phyloP scores from a whole-genome alignment of 2,888 invertebrate species.

The Diadegma fenestrale region DNA sequence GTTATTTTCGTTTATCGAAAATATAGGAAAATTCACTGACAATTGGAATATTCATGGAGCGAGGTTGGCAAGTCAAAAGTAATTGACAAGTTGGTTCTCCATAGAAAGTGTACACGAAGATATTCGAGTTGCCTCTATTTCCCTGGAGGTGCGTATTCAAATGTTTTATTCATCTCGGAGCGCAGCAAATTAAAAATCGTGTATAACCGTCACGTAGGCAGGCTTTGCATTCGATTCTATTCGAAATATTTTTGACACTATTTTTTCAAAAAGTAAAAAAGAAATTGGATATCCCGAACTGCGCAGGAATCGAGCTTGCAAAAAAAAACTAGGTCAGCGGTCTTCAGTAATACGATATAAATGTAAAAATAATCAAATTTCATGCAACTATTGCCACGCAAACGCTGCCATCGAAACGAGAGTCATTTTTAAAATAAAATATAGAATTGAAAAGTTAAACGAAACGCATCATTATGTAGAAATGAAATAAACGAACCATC shows the following conservation, averaged over 20 bases:
- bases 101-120: conserved; percentile 22
- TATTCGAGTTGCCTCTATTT: conserved; percentile 28
- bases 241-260: neutral
- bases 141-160: conserved; percentile 41
- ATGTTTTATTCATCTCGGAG: conserved; percentile 29
- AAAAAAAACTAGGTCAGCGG: neutral
- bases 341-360: neutral
- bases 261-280: neutral
- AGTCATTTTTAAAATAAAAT: neutral
- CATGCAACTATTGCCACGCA: neutral
- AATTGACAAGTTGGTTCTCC: neutral
- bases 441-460: neutral
- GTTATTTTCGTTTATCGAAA: conserved; percentile 10
- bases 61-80: neutral
- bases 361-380: too few species aligned
- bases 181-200: neutral
- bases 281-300: neutral
- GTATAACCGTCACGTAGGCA: neutral
- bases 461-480: neutral
- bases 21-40: neutral
- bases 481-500: neutral
- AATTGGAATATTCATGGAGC: neutral
- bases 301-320: neutral
- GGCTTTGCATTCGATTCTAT: neutral
- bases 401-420: neutral